These are phyloP conservation scores for Xenopus borealis DNA, from an alignment of 2,113 vertebrate species.

Conservation along the genomic window DNA sequence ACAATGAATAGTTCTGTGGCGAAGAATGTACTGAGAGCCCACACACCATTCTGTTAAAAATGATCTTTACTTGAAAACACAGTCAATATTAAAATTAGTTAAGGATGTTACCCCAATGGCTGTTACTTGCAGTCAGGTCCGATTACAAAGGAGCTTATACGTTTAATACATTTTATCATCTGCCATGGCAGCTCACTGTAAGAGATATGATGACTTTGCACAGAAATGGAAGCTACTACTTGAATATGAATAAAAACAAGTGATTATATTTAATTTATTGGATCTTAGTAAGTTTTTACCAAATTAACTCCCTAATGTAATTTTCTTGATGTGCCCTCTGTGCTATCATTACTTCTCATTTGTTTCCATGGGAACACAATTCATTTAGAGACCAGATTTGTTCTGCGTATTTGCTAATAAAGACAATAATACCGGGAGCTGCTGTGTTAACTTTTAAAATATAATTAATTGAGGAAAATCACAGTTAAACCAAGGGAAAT, in stretches of 20 bases:
- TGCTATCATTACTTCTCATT: not conserved
- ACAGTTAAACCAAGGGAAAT: not conserved
- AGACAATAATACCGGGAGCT: conserved; percentile 10
- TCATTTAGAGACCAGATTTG: conserved; percentile 9
- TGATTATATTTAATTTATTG: conserved; percentile 6
- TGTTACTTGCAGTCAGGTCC: too few relatives aligned
- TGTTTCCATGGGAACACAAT: conserved; percentile 28
- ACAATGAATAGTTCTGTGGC: too few relatives aligned
- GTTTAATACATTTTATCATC: too few relatives aligned
- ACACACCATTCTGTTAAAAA: too few relatives aligned
- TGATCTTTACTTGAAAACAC: too few relatives aligned
- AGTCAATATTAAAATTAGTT: too few relatives aligned
- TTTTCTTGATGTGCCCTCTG: conserved; percentile 20
- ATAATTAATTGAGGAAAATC: conserved; percentile 23
- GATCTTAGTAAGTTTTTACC: conserved; percentile 19
- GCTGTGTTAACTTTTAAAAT: conserved; percentile 11
- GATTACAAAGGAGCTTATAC: too few relatives aligned
- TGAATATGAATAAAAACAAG: conserved; percentile 9
- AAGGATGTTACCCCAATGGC: too few relatives aligned
- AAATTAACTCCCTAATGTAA: conserved; percentile 22
- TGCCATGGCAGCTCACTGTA: not conserved
- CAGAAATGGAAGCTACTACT: not conserved
- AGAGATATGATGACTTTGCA: not conserved
- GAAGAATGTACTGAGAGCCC: too few relatives aligned
- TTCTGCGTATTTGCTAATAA: conserved; percentile 23